Percentiles rank a stretch among this genome's conserved stretches.
Conservation (phyloP, 2,888 invertebrate genomes). For the Cremastinae sp. region DNA sequence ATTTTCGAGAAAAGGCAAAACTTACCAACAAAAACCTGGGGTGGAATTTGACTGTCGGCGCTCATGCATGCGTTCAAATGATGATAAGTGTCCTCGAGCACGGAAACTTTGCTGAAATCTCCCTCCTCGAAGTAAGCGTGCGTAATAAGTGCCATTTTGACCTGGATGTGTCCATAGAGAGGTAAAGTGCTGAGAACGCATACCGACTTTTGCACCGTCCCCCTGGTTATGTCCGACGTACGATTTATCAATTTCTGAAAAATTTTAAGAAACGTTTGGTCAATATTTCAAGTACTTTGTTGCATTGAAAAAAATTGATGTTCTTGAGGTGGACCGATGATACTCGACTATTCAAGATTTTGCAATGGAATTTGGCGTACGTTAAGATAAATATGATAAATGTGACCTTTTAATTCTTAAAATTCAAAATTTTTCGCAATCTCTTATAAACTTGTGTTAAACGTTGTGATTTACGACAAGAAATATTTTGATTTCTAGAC, state of each 20-base stretch:
- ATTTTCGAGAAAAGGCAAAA: too few species aligned
- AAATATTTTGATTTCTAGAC: too few species aligned
- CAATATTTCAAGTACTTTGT: background rate
- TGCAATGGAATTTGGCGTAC: too few species aligned
- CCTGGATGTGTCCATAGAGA: constrained; percentile 95
- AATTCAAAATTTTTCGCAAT: too few species aligned
- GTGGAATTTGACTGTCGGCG: constrained; percentile 82
- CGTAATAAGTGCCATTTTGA: constrained; percentile 97
- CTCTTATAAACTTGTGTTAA: too few species aligned
- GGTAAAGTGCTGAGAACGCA: constrained; percentile 96
- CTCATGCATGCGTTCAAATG: constrained; percentile 93
- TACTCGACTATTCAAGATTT: too few species aligned
- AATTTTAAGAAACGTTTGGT: background rate
- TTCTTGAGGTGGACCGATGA: too few species aligned
- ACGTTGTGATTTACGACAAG: too few species aligned
- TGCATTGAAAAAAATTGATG: background rate
- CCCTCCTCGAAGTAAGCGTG: constrained; percentile 98
- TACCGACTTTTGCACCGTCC: constrained; percentile 98
- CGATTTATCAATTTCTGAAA: constrained; percentile 93
- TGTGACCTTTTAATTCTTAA: too few species aligned
- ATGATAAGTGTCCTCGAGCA: constrained; percentile 94
- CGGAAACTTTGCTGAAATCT: constrained; percentile 93
- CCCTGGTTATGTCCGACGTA: constrained; percentile 97
- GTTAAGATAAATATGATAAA: too few species aligned
- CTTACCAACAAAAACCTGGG: constrained; percentile 87